Base-by-base conservation (phyloP, 1,140 invertebrate genomes). In the Drosophila tristis region DNA sequence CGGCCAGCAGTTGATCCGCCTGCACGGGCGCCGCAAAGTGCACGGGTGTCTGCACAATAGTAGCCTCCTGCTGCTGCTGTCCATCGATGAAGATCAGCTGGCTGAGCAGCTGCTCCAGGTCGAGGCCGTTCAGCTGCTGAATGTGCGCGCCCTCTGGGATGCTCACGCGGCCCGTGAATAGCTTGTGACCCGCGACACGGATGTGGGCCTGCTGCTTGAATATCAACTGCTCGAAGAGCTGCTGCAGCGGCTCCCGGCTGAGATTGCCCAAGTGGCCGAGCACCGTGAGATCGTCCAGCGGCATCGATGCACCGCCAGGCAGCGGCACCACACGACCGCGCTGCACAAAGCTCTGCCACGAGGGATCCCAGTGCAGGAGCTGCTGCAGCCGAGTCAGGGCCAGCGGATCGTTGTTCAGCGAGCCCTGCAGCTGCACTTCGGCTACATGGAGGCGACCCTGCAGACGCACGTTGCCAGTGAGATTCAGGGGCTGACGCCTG, bases 111-210 rank as follows among this genome's bases (percentile, higher is more conserved):
- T 82, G 23, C 2, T 68, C 54, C 35, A 87, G 0, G 0, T 75
- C 47, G 4, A 78, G 35, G 4, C 53, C 63, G 64, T 91, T 91
- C 0, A 91, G 23, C 5, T 42, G n/a, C 0, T 42, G 23, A 11
- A 91, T 71, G 16, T 73, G 43, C 0, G 70, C 81, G 1, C 89
- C 87, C 0, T 55, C 47, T 0, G 43, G 25, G 6, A 91, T 78
- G 25, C 66, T 48, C 0, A 91, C 79, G 25, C 84, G 77, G 4
- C 90, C 90, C 2, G 78, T 84, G 13, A 91, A 91, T 7, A 55
- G 71, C 11, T 89, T 84, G 35, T 67, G 47, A 13, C 67, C 87
- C 11, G 50, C 26, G 2, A 89, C 0, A 0, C 7, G 44, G 11
- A 67, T 26, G 1, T 62, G 47, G 0, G 16, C 6, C n/a, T 70